Base-by-base conservation (phyloP, 2,888 invertebrate species). In the Hirtodrosophila duncani region DNA sequence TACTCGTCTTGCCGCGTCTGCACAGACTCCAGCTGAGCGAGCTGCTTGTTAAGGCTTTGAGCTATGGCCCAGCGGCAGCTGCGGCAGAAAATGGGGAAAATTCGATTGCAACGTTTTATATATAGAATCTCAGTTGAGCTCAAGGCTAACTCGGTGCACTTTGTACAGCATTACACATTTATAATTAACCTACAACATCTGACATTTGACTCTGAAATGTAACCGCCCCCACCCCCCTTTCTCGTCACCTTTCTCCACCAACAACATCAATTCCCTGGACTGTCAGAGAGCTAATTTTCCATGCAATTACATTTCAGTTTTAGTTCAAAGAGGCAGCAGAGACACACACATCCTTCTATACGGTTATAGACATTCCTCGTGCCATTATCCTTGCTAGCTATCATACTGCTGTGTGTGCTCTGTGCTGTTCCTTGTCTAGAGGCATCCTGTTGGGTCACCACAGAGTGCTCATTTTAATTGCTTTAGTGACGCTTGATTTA, bases 401-500 rank as follows among this genome's bases (percentile, higher is more conserved):
- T 8, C 41, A 17, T 10, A 31, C 33, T 37, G 34, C 29, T 26
- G 17, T 16, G 23, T 14, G 27, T 33, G 48, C 43, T 20, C 24
- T 29, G 14, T 10, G 43, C 39, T 31, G 39, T 20, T 7, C 26
- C 27, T 14, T 39, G 24, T 49, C 56, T 41, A 20, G 41, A 49
- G 39, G 50, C 36, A 46, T 34, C 13, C 38, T 8, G 26, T 31
- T 17, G 20, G 13, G 24, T 17, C 26, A 11, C n/a, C n/a, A n/a
- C n/a, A n/a, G n/a, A 27, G 21, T 38, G 53, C 20, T 56, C 23
- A 49, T 66, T 77, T 79, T 74, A 74, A 74, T 74, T 77, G 69
- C 78, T 77, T 79, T 66, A 77, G 62, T 67, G 51, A 48, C 69
- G 69, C 62, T 79, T 77, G 77, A 80, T 79, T 74, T 77, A 68